Conservation (phyloP, 2,888 invertebrate genomes). For the Ischnura elegans region DNA sequence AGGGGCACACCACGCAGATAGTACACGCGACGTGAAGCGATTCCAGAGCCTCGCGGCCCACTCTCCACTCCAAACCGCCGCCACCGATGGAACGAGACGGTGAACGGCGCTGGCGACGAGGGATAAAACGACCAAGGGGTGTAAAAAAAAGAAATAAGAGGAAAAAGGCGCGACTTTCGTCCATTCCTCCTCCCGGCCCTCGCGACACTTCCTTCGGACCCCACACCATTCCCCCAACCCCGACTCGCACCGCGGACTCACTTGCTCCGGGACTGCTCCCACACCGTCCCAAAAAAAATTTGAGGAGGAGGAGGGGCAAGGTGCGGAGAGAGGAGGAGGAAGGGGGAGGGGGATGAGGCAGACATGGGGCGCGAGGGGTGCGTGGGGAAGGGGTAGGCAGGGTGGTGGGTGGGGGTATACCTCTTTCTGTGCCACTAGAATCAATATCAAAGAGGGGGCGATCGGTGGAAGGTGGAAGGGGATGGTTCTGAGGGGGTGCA, state of each 20-base stretch:
- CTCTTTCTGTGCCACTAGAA: slow-evolving; percentile 65
- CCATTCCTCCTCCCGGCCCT: neutral
- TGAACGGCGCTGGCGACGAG: no score
- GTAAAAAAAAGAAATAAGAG: no score
- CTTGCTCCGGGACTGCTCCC: no score
- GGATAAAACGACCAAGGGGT: neutral
- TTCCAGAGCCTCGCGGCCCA: slow-evolving; percentile 30
- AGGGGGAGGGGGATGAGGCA: neutral
- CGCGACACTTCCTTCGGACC: neutral
- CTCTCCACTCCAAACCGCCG: neutral
- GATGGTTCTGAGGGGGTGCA: neutral
- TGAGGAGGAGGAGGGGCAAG: neutral
- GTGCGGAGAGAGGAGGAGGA: neutral
- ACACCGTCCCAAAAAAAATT: slow-evolving; percentile 24
- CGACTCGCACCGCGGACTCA: neutral
- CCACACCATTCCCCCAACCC: slow-evolving; percentile 12
- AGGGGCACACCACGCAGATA: no score
- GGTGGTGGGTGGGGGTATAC: neutral
- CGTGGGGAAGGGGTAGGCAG: neutral
- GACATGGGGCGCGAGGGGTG: neutral
- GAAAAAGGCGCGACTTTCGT: neutral
- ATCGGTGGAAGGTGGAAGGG: neutral
- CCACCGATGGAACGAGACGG: neutral
- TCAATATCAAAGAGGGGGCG: slow-evolving; percentile 48
- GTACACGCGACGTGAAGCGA: slow-evolving; percentile 57